Percentiles rank a stretch among this genome's conserved stretches.
These are phyloP conservation scores for Mastomys coucha DNA, from an alignment of 2,113 vertebrate genomes.

Conservation along the genomic window DNA sequence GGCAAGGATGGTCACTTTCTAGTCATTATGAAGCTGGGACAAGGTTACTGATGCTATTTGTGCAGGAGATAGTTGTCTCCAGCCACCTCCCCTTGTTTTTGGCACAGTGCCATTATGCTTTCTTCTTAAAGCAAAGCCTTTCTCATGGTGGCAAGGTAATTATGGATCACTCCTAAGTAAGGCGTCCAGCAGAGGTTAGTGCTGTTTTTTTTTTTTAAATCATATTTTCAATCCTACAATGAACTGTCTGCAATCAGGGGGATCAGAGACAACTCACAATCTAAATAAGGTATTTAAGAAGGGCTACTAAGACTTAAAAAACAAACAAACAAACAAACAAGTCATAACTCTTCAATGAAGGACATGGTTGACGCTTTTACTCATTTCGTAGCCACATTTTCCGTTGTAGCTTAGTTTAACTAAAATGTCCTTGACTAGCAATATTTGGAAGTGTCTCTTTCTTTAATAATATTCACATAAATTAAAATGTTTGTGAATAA, in stretches of 20 bases:
- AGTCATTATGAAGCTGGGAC: neutral
- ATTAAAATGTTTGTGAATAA: neutral
- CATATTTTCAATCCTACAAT: neutral
- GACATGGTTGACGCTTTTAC: neutral
- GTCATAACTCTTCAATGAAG: constrained; percentile 30
- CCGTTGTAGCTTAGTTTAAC: neutral
- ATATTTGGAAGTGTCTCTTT: constrained; percentile 11
- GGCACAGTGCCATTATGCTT: neutral
- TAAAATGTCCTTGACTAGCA: neutral
- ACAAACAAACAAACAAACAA: too few relatives aligned
- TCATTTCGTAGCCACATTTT: constrained; percentile 5
- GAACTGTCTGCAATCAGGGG: neutral
- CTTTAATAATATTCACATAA: constrained; percentile 13
- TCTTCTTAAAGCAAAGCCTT: neutral
- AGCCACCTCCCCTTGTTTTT: neutral
- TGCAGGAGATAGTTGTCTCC: neutral
- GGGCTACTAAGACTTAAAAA: constrained; percentile 24
- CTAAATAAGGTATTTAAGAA: constrained; percentile 38
- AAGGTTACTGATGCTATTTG: neutral
- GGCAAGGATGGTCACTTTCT: neutral
- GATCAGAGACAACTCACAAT: constrained; percentile 58
- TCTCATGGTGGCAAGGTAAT: neutral
- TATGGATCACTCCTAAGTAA: neutral
- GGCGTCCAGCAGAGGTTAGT: neutral
- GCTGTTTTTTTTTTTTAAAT: neutral